phyloP scores from a whole-genome alignment of 2,113 vertebrate genomes.

The Falcunculus frontatus region DNA sequence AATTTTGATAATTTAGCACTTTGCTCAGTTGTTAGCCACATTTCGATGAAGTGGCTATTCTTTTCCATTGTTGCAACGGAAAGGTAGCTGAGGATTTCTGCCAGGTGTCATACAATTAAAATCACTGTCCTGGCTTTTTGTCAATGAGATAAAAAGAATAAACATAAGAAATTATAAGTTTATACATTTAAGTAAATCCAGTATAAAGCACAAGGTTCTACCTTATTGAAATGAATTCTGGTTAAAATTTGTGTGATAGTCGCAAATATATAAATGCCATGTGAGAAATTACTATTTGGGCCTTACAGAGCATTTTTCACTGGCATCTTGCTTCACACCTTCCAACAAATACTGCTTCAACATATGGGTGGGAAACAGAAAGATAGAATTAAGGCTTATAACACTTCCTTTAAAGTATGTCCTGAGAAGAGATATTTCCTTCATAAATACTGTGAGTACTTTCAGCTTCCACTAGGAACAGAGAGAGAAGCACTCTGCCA shows the following conservation, averaged over 20 bases:
- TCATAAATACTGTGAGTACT: not conserved
- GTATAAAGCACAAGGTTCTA: not conserved
- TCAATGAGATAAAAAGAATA: not conserved
- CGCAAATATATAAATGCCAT: not conserved
- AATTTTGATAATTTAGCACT: not conserved
- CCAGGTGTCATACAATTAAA: not conserved
- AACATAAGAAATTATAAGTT: not conserved
- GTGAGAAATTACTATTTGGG: not conserved
- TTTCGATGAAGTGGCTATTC: not conserved
- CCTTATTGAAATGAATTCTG: not conserved
- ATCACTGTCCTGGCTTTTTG: not conserved
- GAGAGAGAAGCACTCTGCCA: not conserved
- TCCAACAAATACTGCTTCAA: not conserved
- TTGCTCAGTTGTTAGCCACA: not conserved
- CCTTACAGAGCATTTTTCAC: not conserved
- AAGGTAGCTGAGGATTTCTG: not conserved
- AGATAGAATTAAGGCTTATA: not conserved
- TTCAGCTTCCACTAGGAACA: not conserved
- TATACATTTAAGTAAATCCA: not conserved
- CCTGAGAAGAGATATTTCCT: not conserved
- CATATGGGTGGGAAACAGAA: not conserved
- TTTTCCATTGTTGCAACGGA: not conserved
- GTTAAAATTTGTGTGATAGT: not conserved
- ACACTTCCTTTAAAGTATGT: not conserved
- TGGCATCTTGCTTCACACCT: not conserved